Percentiles rank a stretch among this genome's conserved stretches.
phyloP scores from a whole-genome alignment of 2,797 vertebrate species.

The Morus bassanus region DNA sequence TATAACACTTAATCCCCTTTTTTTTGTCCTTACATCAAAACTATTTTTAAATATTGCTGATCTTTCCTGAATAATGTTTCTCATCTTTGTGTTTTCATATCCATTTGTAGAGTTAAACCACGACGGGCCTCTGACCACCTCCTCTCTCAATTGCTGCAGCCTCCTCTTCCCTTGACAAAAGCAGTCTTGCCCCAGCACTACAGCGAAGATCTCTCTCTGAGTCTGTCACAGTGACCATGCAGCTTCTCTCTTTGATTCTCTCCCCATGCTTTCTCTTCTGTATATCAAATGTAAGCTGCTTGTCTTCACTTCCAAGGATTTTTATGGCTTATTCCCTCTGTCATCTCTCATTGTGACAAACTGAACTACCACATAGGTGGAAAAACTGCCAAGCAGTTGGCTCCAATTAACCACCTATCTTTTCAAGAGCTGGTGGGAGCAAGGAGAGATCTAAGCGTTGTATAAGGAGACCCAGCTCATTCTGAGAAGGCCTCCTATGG shows the following conservation, averaged over 20 bases:
- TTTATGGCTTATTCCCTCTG: constrained; percentile 18
- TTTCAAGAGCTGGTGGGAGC: constrained; percentile 7
- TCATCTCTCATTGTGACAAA: constrained; percentile 21
- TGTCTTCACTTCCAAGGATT: constrained; percentile 11
- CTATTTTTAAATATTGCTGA: background rate
- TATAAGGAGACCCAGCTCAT: background rate
- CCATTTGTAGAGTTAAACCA: background rate
- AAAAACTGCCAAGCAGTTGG: constrained; percentile 3
- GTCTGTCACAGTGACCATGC: background rate
- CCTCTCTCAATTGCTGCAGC: background rate
- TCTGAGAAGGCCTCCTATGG: background rate
- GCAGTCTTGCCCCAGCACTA: background rate
- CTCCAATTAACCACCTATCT: constrained; percentile 47
- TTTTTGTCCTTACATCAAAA: background rate
- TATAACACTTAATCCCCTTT: background rate
- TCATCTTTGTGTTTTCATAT: background rate
- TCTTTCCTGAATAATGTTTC: background rate
- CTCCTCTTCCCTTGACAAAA: background rate
- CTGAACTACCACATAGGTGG: constrained; percentile 20
- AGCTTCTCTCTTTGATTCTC: background rate
- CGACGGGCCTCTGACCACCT: background rate
- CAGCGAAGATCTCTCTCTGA: background rate
- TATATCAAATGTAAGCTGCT: background rate
- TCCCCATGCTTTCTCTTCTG: background rate
- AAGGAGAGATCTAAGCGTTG: background rate